Percentiles rank a stretch among this genome's conserved stretches.
These are phyloP conservation scores for Pemphigus obesinymphae DNA, from an alignment of 1,140 invertebrate species.

Conservation along the genomic window DNA sequence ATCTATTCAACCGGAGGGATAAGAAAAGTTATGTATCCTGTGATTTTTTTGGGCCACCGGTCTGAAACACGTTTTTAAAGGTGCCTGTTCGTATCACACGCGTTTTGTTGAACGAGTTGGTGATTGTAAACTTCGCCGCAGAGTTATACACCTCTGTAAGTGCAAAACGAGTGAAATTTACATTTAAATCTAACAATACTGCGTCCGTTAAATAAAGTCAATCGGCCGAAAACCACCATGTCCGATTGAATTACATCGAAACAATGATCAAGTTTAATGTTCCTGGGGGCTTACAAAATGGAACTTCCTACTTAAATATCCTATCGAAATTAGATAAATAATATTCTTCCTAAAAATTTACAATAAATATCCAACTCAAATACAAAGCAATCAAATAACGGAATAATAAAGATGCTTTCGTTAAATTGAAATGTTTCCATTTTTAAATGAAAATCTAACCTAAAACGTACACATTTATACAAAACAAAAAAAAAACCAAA, in stretches of 20 bases:
- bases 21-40: background rate
- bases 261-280: background rate
- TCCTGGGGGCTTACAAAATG: too few relatives aligned
- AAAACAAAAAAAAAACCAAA: too few relatives aligned
- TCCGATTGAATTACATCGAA: background rate
- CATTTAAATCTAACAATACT: background rate
- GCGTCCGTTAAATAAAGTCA: background rate
- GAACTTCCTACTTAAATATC: too few relatives aligned
- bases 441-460: too few relatives aligned
- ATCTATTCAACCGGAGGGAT: background rate
- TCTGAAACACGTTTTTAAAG: background rate
- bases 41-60: background rate
- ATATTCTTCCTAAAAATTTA: too few relatives aligned
- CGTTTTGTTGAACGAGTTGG: background rate
- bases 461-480: too few relatives aligned
- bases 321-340: too few relatives aligned
- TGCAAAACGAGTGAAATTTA: background rate
- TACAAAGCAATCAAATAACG: too few relatives aligned
- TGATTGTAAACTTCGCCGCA: background rate
- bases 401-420: too few relatives aligned
- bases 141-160: background rate
- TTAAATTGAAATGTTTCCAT: too few relatives aligned
- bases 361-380: too few relatives aligned
- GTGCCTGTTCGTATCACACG: background rate
- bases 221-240: background rate